These are phyloP conservation scores for Mus spicilegus DNA, from an alignment of 2,113 vertebrate species.

Conservation along the genomic window DNA sequence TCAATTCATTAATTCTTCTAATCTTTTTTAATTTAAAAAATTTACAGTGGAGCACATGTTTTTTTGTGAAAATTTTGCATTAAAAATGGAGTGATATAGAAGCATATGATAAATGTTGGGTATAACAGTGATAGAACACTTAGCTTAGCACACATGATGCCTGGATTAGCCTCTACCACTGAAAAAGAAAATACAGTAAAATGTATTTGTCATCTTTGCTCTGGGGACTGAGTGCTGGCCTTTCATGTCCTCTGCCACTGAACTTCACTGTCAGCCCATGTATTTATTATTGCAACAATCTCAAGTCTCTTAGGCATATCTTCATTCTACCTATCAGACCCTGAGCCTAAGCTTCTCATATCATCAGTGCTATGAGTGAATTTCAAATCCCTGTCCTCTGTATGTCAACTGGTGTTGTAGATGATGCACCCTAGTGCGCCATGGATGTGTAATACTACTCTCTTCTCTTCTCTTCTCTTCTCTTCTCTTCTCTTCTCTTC, in stretches of 20 bases:
- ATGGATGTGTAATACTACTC: neutral
- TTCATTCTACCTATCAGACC: neutral
- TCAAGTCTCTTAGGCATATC: neutral
- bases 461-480: too few species aligned
- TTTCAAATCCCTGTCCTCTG: neutral
- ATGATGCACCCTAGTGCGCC: neutral
- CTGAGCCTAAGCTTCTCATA: neutral
- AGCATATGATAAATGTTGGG: neutral
- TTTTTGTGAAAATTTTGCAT: conserved; percentile 33
- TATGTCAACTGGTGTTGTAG: neutral
- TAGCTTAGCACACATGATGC: too few species aligned
- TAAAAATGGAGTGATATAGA: conserved; percentile 2
- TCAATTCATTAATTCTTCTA: neutral
- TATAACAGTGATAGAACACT: neutral
- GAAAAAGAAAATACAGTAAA: neutral
- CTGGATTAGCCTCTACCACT: too few species aligned
- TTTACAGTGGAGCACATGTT: neutral
- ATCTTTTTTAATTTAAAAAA: conserved; percentile 7
- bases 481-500: rapidly evolving
- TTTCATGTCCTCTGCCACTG: neutral
- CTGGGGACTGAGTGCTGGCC: neutral
- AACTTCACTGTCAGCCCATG: neutral
- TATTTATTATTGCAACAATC: neutral
- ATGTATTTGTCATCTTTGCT: neutral
- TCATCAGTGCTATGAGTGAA: neutral